Base-by-base conservation (phyloP, 2,888 invertebrate species). In the Dendrolimus pini region DNA sequence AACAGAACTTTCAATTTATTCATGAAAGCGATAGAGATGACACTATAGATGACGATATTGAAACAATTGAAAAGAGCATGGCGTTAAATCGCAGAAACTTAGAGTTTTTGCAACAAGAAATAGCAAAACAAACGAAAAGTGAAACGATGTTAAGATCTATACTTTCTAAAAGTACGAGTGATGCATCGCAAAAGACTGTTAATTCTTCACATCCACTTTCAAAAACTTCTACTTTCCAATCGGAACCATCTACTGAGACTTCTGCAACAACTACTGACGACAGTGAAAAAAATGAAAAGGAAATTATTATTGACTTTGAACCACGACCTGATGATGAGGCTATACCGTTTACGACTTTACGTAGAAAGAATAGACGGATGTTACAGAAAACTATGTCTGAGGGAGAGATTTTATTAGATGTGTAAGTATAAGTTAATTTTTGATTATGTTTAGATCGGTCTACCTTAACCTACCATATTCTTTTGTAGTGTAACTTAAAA, bases 301-400 rank as follows among this genome's bases (percentile, higher is more conserved):
- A 96, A 85, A 96, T 97, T 59, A 94, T 97, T 62, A 96, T 97
- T 65, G 96, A 97, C 77, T 97, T 96, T 78, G 96, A 97, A 82
- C 97, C 97, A 7, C 92, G 93, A 62, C 85, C 93, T 12, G 93
- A 93, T 57, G 92, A 92, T 54, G 93, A 93, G 66, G 93, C 94
- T 14, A 93, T 94, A 57, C 93, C 93, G 57, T 93, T 93, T 57
- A 93, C 93, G 61, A 92, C 92, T 6, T 68, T 89, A 54, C 74
- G 78, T 47, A 89, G 91, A 59, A 91, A 92, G 74, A 90, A 87
- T 64, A 91, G 88, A 69, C 89, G 86, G 70, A 82, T 82, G 77
- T 83, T 96, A 60, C 94, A 94, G 61, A 96, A 96, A 87, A 96
- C 96, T 0, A 89, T 95, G 62, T 96, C 96, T 0, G 96, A 96